These are phyloP conservation scores for Dendrocopos noguchii DNA, from an alignment of 2,113 vertebrate species.

Conservation along the genomic window DNA sequence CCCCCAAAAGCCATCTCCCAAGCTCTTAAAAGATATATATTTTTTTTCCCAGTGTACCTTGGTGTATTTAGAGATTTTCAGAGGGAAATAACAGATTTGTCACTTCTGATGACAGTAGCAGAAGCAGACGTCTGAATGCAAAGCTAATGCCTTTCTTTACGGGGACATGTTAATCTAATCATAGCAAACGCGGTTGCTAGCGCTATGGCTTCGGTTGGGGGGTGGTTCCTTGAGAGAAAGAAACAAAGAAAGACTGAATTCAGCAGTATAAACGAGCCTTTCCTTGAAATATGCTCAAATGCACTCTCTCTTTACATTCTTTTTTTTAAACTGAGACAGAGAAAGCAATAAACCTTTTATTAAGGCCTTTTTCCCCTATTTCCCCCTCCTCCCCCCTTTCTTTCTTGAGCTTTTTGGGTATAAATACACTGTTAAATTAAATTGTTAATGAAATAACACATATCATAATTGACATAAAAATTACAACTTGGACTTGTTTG, in stretches of 20 bases:
- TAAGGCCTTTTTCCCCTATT: not conserved
- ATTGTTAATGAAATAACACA: not conserved
- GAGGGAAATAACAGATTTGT: constrained; percentile 27
- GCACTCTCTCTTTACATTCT: not conserved
- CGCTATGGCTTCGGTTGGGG: not conserved
- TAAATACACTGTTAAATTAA: not conserved
- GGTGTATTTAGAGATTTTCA: not conserved
- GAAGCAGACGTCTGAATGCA: not conserved
- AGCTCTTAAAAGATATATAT: not conserved
- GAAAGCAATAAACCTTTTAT: not conserved
- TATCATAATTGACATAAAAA: not conserved
- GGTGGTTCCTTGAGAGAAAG: not conserved
- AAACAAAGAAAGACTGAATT: not conserved
- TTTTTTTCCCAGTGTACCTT: not conserved
- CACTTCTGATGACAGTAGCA: constrained; percentile 1
- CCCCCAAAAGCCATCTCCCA: not conserved
- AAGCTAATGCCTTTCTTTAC: not conserved
- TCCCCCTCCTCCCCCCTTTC: not conserved
- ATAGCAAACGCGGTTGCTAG: not conserved
- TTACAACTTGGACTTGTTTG: not conserved
- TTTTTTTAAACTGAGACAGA: not conserved
- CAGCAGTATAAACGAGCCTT: not conserved
- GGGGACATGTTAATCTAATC: not conserved
- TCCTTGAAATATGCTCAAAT: not conserved
- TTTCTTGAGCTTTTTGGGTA: not conserved